Evolutionary conservation across 64 coral and sea anemone genomes (phyloP), one percentile per base, ranked within the genome.

Genomic region (Montipora foliosa): DNA sequence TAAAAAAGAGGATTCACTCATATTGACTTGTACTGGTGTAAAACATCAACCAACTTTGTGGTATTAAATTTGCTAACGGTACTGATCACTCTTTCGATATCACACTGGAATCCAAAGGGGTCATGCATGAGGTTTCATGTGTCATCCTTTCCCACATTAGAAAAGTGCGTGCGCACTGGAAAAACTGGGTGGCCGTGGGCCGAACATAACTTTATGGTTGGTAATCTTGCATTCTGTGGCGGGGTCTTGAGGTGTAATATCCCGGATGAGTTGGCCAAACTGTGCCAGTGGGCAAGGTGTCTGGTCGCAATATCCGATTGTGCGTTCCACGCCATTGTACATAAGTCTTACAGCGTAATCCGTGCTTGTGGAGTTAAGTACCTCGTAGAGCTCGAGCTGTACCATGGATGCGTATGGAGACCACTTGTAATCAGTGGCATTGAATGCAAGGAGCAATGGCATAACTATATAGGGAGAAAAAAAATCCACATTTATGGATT

Each of bases 371-470:
- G 80, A 11, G 68, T 53, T 22, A 48, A 47, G 91, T 11, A 74
- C 75, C 70, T 89, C 72, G 6, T 77, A 73, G 79, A 98, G 85
- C 75, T 98, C 96, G 9, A 98, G n/a, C 22, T 78, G 92, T n/a
- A 98, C 74, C 47, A 95, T 79, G 8, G 96, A 93, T 16, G 87
- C 93, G 49, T 95, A 98, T 64, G 96, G 94, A 1, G 87, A 16
- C 96, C 96, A 98, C 10, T 90, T 77, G 10, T 83, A 48, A 77
- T 95, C 90, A 22, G 80, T 93, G 4, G 95, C 86, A 58, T 95
- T 98, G n/a, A 98, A 93, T 4, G 96, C 96, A 46, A 48, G 60
- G 13, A 93, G 45, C 0, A 98, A 17, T 37, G 95, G 92, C 83
- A 94, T 91, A 22, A 97, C 95, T 97, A 62, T 60, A 80, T 7